Base-by-base conservation (phyloP, 2,888 invertebrate genomes). In the Oscheius sp. region DNA sequence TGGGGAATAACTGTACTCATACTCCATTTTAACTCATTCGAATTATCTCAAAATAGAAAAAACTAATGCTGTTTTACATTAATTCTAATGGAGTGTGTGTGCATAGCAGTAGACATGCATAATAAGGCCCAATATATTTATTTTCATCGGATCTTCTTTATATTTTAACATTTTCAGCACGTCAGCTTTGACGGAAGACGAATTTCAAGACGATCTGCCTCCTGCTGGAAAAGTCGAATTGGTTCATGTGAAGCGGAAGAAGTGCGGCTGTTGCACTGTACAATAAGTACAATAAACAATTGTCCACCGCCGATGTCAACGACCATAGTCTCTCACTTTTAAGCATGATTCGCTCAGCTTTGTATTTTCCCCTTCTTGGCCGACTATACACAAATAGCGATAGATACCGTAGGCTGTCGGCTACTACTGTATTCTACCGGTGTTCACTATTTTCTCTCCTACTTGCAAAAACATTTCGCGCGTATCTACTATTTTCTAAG, bases 181-280 rank as follows among this genome's bases (percentile, higher is more conserved):
- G 52, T 66, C 66, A 52, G 52, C 29, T 49, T 29, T 29, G 52
- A 46, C 61, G 43, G 74, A 55, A 18, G 55, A 72, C 61, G 74
- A 78, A 35, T 78, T 76, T 58, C 71, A 70, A 29, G 72, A 78
- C 64, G 80, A 82, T 6, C 73, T 83, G 9, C 83, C 83, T 12
- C 81, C 83, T 68, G 83, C 80, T 1, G 79, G 80, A 9, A 76
- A 81, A 72, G 83, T 83, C 46, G 83, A 83, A 45, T 56, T 83
- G 52, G 78, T 83, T 46, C 80, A 83, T 41, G 77, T 83, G 73
- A 83, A 83, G 73, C 77, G 78, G 80, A 83, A 83, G 79, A 81
- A 80, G 78, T 83, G 83, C 74, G 83, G 83, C 41, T 83, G 83
- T 76, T 83, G 83, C 75, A 79, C 81, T 63, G 79, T 83, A 53